Percentiles rank a stretch among this genome's conserved stretches.
These are phyloP conservation scores for Venturia canescens DNA, from an alignment of 1,140 invertebrate species.

Conservation along the genomic window DNA sequence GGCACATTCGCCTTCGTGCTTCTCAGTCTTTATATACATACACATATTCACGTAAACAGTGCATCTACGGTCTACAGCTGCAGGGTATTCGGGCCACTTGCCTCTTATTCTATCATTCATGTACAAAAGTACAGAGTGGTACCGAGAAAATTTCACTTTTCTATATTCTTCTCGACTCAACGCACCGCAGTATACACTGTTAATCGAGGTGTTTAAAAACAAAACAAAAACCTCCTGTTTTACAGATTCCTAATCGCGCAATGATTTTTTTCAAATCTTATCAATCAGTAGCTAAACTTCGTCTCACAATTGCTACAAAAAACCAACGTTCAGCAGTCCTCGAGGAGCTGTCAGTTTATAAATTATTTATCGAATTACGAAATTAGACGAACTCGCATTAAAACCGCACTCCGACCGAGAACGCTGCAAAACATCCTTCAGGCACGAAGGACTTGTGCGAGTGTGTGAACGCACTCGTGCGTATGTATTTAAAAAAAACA, in stretches of 20 bases:
- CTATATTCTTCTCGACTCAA: background rate
- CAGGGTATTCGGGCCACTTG: conserved; percentile 1
- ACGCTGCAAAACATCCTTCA: background rate
- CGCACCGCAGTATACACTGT: too few species aligned
- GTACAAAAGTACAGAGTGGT: background rate
- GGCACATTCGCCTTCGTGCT: background rate
- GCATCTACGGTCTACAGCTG: background rate
- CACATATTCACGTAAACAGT: background rate
- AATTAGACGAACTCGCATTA: too few species aligned
- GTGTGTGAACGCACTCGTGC: background rate
- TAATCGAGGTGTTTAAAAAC: too few species aligned
- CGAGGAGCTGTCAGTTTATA: too few species aligned
- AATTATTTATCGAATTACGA: too few species aligned
- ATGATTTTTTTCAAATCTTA: too few species aligned
- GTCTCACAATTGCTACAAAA: too few species aligned
- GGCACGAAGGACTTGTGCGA: background rate
- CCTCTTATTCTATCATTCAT: background rate
- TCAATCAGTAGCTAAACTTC: too few species aligned
- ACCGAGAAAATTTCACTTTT: conserved; percentile 27
- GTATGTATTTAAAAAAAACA: background rate
- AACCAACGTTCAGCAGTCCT: too few species aligned
- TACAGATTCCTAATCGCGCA: too few species aligned
- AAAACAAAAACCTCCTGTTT: too few species aligned
- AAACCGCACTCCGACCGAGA: too few species aligned
- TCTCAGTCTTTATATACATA: background rate